phyloP scores from a whole-genome alignment of 2,113 vertebrate genomes.

The Poeciliopsis retropinna region DNA sequence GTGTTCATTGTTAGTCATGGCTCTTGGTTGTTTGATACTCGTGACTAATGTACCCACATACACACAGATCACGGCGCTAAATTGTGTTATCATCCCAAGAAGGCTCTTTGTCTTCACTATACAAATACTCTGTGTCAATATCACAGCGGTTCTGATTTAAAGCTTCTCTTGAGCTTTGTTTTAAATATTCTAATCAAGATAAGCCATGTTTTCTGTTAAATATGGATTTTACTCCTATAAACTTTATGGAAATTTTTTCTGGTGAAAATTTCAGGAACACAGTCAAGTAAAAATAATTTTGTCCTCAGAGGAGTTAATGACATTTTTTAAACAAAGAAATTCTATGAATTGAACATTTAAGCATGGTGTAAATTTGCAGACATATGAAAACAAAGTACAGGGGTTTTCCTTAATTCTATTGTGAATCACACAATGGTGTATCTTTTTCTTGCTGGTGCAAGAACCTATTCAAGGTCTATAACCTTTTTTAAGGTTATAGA shows the following conservation, averaged over 20 bases:
- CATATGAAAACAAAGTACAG: slow-evolving; percentile 43
- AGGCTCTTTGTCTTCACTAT: slow-evolving; percentile 32
- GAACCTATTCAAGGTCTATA: no score
- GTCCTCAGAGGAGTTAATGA: not conserved
- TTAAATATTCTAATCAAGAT: not conserved
- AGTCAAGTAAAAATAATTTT: not conserved
- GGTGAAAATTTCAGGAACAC: not conserved
- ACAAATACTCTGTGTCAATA: slow-evolving; percentile 3
- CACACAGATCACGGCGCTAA: slow-evolving; percentile 12
- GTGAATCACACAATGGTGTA: slow-evolving; percentile 58
- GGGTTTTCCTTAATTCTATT: slow-evolving; percentile 61
- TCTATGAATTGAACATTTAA: not conserved
- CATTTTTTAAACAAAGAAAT: not conserved
- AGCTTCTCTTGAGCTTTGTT: not conserved
- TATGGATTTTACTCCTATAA: not conserved
- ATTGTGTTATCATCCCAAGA: slow-evolving; percentile 36
- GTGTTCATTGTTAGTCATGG: slow-evolving; percentile 54
- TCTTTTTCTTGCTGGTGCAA: slow-evolving; percentile 34
- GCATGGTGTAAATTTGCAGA: not conserved
- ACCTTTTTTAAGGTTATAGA: slow-evolving; percentile 33
- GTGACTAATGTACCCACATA: slow-evolving; percentile 50
- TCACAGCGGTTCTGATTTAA: slow-evolving; percentile 5
- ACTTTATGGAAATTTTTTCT: not conserved
- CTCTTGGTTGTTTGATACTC: slow-evolving; percentile 43
- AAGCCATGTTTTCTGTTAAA: not conserved